phyloP scores from a whole-genome alignment of 2,113 vertebrate species.

The Burhinus oedicnemus region DNA sequence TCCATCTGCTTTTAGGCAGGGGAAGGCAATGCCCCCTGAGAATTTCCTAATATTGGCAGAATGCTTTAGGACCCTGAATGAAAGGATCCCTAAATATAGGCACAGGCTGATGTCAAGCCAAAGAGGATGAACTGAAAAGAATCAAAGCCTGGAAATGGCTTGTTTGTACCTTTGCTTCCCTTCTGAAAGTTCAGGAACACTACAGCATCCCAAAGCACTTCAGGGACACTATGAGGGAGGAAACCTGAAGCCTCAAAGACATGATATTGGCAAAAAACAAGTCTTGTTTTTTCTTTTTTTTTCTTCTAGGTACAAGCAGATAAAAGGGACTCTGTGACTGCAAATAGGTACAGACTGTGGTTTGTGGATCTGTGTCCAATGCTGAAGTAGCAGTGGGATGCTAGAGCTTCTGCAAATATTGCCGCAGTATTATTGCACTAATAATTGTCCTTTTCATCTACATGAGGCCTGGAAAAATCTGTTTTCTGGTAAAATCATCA shows the following conservation, averaged over 20 bases:
- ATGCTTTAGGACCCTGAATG: not conserved
- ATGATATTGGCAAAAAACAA: not conserved
- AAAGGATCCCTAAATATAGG: not conserved
- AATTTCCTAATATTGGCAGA: not conserved
- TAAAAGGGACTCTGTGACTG: not conserved
- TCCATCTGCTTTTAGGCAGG: not conserved
- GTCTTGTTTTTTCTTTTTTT: not conserved
- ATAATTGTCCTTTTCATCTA: not conserved
- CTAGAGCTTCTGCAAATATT: not conserved
- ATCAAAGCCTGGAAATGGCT: not conserved
- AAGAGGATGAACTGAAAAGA: not conserved
- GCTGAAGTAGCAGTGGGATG: not conserved
- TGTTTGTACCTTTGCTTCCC: not conserved
- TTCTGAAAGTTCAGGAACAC: not conserved
- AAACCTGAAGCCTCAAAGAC: not conserved
- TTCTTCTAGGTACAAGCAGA: not conserved
- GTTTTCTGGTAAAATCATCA: not conserved
- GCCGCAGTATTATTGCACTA: fast-evolving
- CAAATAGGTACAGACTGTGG: not conserved
- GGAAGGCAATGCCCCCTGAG: not conserved
- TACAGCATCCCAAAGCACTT: not conserved
- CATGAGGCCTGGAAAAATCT: not conserved
- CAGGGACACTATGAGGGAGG: not conserved
- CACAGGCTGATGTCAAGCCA: not conserved
- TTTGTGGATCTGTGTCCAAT: not conserved